These are phyloP conservation scores for Labeo catla DNA, from an alignment of 2,113 vertebrate genomes.

Conservation along the genomic window DNA sequence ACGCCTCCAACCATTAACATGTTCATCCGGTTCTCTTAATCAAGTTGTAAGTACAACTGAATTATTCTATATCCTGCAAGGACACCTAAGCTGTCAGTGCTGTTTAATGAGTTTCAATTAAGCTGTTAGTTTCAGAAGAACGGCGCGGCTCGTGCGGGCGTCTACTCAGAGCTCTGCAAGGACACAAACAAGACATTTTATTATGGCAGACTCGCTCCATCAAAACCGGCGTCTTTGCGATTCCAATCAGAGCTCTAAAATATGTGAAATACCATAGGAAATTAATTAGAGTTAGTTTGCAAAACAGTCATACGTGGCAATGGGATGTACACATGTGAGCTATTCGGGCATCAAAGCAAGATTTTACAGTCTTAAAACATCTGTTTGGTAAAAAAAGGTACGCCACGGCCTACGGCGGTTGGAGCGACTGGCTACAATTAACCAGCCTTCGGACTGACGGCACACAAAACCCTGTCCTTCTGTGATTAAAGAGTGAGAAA, in stretches of 20 bases:
- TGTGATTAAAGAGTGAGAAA: constrained; percentile 1
- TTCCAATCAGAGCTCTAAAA: constrained; percentile 11
- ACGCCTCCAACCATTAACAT: constrained; percentile 65
- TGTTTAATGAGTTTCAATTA: constrained; percentile 83
- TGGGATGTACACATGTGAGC: background rate
- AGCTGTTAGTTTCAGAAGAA: constrained; percentile 78
- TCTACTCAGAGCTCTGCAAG: constrained; percentile 46
- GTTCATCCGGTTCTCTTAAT: constrained; percentile 74
- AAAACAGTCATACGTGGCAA: background rate
- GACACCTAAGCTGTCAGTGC: constrained; percentile 80
- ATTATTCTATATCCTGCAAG: constrained; percentile 80
- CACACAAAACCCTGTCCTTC: background rate
- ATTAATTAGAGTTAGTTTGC: background rate
- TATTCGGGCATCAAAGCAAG: background rate
- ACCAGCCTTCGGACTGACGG: background rate
- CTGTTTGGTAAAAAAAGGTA: background rate
- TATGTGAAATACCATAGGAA: background rate
- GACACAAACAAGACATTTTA: constrained; percentile 56
- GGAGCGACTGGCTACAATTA: constrained; percentile 11
- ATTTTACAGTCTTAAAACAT: background rate
- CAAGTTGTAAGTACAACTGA: constrained; percentile 78
- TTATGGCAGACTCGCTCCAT: constrained; percentile 36
- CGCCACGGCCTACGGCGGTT: background rate
- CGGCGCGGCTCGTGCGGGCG: constrained; percentile 65
- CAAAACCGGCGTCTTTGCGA: background rate